Evolutionary conservation across 2,113 vertebrate species (phyloP), one percentile per base, ranked within the genome.

Genomic region (Bungarus multicinctus): DNA sequence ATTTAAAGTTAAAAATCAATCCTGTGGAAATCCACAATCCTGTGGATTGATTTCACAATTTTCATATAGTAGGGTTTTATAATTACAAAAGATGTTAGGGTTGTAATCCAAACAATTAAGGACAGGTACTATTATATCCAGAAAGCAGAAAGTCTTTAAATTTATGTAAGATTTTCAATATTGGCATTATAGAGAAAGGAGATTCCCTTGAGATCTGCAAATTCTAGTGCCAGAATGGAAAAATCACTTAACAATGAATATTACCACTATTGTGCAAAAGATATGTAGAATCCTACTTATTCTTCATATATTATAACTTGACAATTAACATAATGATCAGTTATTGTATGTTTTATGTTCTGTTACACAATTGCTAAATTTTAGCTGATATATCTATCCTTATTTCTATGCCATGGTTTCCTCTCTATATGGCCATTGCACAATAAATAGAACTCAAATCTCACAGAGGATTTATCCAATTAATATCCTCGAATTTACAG

Each of bases 401-500:
- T 74, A 12, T 52, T 34, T 92, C 52, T 9, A 45, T 3, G 6
- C 54, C 22, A 57, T 64, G 10, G 18, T 87, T 90, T 90, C 30
- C 47, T 12, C 47, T 87, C 74, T 58, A 53, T 3, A 11, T 69
- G 58, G 60, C 89, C 16, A 6, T 85, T 53, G 55, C 88, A 87
- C 25, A 25, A 54, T 91, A 47, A 87, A 86, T 43, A 91, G 92
- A 88, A 88, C 86, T 47, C 74, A 89, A 57, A 58, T 87, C 92
- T 85, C 89, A 87, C 54, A 43, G 45, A 45, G 25, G 52, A 90
- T 87, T 90, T 90, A 64, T 90, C 88, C n/a, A 81, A 90, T 91
- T 57, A 87, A 88, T 43, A 57, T 85, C 23, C 5, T 58, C 89
- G 58, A 86, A 55, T 88, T 89, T 12, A n/a, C 27, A 18, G 30